These are phyloP conservation scores for Orchesella flavescens DNA, from an alignment of 2,888 invertebrate species.

Conservation along the genomic window DNA sequence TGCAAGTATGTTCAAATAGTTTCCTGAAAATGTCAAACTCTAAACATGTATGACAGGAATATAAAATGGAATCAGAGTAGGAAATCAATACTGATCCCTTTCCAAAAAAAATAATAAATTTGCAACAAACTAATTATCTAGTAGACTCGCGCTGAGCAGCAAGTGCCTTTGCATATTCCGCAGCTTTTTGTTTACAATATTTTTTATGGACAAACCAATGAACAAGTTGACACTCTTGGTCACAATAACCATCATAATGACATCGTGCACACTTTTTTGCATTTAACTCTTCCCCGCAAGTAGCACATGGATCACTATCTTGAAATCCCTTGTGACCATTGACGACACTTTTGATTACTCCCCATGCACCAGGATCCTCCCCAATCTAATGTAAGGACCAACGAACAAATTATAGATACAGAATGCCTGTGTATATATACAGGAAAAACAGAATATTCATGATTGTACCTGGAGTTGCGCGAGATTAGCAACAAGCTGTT, in stretches of 20 bases:
- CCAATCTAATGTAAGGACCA: slow-evolving; percentile 62
- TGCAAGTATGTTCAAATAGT: too few relatives aligned
- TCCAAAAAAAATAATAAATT: too few relatives aligned
- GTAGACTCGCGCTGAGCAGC: too few relatives aligned
- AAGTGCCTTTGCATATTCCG: slow-evolving; percentile 67
- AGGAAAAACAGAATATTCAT: neutral
- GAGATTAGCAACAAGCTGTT: slow-evolving; percentile 77
- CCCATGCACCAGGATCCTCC: slow-evolving; percentile 74
- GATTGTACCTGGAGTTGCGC: slow-evolving; percentile 67
- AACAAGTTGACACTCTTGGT: slow-evolving; percentile 92
- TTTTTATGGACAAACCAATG: slow-evolving; percentile 95
- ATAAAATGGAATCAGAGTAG: too few relatives aligned
- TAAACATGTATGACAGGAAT: too few relatives aligned
- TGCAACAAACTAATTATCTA: too few relatives aligned
- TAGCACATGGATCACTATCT: slow-evolving; percentile 82
- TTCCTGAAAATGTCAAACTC: too few relatives aligned
- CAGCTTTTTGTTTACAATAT: slow-evolving; percentile 81
- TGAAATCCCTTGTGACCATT: slow-evolving; percentile 91
- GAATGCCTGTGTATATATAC: neutral
- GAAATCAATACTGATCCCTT: too few relatives aligned
- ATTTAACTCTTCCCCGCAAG: slow-evolving; percentile 91
- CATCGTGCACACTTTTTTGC: slow-evolving; percentile 96
- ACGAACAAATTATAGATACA: neutral
- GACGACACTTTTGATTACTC: slow-evolving; percentile 83
- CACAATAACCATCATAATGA: slow-evolving; percentile 94